These are phyloP conservation scores for Turnix velox DNA, from an alignment of 2,113 vertebrate genomes.

Conservation along the genomic window DNA sequence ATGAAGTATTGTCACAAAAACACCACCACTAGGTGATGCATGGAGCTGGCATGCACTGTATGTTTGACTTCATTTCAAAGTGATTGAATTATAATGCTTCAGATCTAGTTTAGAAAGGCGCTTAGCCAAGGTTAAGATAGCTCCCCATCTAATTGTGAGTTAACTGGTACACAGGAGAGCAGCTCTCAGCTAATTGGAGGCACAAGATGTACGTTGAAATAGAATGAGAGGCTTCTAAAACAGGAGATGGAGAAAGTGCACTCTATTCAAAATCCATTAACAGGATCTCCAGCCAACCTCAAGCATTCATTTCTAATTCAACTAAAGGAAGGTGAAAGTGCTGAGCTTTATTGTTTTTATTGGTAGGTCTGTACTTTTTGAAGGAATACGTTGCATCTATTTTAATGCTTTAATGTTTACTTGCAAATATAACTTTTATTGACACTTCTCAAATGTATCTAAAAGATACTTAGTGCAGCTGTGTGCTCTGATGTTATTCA, in stretches of 20 bases:
- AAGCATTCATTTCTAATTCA: slow-evolving; percentile 12
- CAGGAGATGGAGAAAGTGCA: background rate
- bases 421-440: background rate
- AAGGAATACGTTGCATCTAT: background rate
- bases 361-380: background rate
- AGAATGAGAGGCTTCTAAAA: slow-evolving; percentile 4
- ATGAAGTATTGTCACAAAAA: background rate
- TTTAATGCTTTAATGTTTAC: background rate
- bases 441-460: background rate
- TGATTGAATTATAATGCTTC: background rate
- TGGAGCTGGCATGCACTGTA: background rate
- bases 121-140: background rate
- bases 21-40: rapidly evolving
- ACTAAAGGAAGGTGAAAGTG: slow-evolving; percentile 16
- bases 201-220: background rate
- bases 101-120: background rate
- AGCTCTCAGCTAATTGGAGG: background rate
- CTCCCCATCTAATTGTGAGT: background rate
- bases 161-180: background rate
- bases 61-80: rapidly evolving
- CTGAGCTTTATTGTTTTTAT: slow-evolving; percentile 16
- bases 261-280: slow-evolving; percentile 23
- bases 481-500: background rate
- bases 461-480: background rate
- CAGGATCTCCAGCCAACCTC: background rate